These are phyloP conservation scores for Micrasema longulum DNA, from an alignment of 1,140 invertebrate genomes.

Conservation along the genomic window DNA sequence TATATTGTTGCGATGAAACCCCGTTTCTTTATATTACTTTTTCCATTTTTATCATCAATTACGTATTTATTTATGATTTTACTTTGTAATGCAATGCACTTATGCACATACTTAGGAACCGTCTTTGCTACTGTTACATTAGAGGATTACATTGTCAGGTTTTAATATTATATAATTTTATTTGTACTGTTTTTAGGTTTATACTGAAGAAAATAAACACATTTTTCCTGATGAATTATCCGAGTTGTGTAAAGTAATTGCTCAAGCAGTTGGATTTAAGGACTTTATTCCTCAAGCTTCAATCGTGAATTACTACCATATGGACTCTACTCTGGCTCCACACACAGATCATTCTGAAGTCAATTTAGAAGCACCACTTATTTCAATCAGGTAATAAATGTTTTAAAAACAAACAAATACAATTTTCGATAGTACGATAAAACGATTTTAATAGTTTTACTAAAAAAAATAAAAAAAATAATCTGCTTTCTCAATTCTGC, in stretches of 20 bases:
- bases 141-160: background rate
- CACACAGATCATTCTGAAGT: slow-evolving; percentile 94
- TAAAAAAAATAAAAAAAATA: no score
- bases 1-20: no score
- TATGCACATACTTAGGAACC: no score
- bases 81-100: no score
- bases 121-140: no score
- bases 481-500: no score
- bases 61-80: no score
- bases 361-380: slow-evolving; percentile 84
- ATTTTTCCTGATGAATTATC: slow-evolving; percentile 80
- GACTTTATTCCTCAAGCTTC: slow-evolving; percentile 87
- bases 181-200: slow-evolving; percentile 65
- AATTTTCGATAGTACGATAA: no score
- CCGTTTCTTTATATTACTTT: no score
- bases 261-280: slow-evolving; percentile 71
- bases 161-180: slow-evolving; percentile 1
- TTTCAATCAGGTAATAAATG: slow-evolving; percentile 81
- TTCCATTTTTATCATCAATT: no score
- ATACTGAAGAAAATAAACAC: slow-evolving; percentile 74
- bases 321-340: slow-evolving; percentile 89
- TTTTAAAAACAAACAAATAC: background rate
- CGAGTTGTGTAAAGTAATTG: slow-evolving; percentile 73
- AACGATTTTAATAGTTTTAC: no score
- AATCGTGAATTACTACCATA: slow-evolving; percentile 94